Percentiles rank a stretch among this genome's conserved stretches.
Evolutionary conservation across 2,797 vertebrate genomes (phyloP).

Genomic region (Alfaro cultratus): DNA sequence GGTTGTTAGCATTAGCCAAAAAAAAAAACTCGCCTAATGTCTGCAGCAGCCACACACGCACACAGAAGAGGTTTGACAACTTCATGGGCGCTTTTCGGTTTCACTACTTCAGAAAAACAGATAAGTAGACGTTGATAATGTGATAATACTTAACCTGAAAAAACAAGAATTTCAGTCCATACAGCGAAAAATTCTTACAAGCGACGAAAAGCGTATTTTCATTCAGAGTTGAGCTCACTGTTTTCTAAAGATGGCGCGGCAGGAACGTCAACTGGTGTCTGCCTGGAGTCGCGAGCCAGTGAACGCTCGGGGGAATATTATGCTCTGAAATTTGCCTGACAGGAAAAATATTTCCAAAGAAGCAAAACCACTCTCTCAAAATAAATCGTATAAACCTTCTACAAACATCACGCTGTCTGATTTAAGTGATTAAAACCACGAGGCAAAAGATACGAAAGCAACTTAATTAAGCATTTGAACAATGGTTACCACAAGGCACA

Average conservation of each 20-base stretch:
- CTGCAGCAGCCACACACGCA: conserved; percentile 18
- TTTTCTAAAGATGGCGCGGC: conserved; percentile 83
- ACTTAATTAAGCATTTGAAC: neutral
- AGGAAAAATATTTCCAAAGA: conserved; percentile 15
- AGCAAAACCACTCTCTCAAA: neutral
- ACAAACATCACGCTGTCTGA: too few relatives aligned
- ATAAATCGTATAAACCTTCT: neutral
- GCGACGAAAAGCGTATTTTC: conserved; percentile 53
- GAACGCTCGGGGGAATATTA: rapidly evolving
- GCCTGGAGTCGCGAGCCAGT: conserved; percentile 46
- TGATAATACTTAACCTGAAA: conserved; percentile 35
- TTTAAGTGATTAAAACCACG: neutral
- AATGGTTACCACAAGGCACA: too few relatives aligned
- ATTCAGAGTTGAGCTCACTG: conserved; percentile 65
- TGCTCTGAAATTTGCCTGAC: neutral
- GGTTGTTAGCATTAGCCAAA: conserved; percentile 65
- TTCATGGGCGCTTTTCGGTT: neutral
- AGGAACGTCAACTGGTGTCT: conserved; percentile 60
- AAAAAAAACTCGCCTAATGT: neutral
- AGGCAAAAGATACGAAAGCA: neutral
- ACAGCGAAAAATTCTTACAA: conserved; percentile 6
- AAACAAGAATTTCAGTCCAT: conserved; percentile 33
- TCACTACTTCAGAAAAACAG: neutral
- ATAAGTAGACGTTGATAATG: rapidly evolving
- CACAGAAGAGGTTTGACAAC: neutral